A percentile compares a stretch with the other conserved stretches of the same genome.
phyloP scores from a whole-genome alignment of 2,113 vertebrate genomes.

The Cyphomyrus plagiostoma region DNA sequence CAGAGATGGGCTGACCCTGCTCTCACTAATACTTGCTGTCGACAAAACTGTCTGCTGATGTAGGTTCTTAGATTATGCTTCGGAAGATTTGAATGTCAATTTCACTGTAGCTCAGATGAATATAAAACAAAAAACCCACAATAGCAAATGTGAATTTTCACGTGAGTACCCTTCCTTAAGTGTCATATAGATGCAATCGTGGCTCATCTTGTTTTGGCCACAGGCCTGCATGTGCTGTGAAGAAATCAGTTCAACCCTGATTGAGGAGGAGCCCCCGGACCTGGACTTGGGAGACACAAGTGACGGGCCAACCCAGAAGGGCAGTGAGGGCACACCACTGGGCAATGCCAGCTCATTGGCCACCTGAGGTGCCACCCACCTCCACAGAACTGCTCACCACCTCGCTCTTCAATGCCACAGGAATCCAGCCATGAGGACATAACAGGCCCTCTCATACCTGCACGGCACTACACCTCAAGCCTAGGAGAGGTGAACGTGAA shows the following conservation, averaged over 20 bases:
- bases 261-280: slow-evolving; percentile 58
- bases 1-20: neutral
- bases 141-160: neutral
- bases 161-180: neutral
- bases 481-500: neutral
- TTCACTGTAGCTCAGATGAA: neutral
- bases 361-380: slow-evolving; percentile 10
- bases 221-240: slow-evolving; percentile 80
- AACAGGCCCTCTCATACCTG: neutral
- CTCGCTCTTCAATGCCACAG: neutral
- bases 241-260: slow-evolving; percentile 40
- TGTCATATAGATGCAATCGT: neutral
- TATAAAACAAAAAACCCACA: neutral
- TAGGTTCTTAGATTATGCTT: neutral
- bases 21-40: neutral
- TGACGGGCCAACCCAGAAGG: slow-evolving; percentile 44
- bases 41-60: neutral
- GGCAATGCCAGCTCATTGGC: slow-evolving; percentile 13
- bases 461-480: neutral
- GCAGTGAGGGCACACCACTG: slow-evolving; percentile 37
- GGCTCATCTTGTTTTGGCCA: neutral
- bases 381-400: neutral
- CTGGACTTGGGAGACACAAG: slow-evolving; percentile 60
- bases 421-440: neutral
- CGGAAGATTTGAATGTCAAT: neutral